phyloP scores from a whole-genome alignment of 2,888 invertebrate species.

The Cetonia aurata region DNA sequence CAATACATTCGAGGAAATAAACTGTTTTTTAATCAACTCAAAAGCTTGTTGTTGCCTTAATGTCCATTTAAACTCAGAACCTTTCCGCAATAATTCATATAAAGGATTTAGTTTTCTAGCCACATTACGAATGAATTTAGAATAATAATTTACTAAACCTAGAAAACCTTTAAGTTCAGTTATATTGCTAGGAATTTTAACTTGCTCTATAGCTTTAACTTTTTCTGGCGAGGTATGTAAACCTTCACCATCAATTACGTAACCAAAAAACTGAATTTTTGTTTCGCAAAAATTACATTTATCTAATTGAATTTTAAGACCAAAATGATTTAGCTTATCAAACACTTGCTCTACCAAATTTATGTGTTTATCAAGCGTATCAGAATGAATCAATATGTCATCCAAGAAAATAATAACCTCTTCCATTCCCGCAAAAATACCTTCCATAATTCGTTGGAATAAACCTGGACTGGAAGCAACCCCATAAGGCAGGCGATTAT shows the following conservation, averaged over 20 bases:
- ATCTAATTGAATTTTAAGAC: neutral
- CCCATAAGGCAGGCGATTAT: too few relatives aligned
- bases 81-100: conserved; percentile 41
- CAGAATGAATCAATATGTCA: too few relatives aligned
- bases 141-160: conserved; percentile 50
- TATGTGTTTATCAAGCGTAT: too few relatives aligned
- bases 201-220: conserved; percentile 46
- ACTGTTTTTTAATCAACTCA: conserved; percentile 35
- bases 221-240: too few relatives aligned
- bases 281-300: conserved; percentile 46
- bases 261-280: conserved; percentile 46
- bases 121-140: conserved; percentile 46
- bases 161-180: conserved; percentile 45
- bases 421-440: too few relatives aligned
- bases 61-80: conserved; percentile 9
- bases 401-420: too few relatives aligned
- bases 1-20: conserved; percentile 39
- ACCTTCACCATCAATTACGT: conserved; percentile 43
- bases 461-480: too few relatives aligned
- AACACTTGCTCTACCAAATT: too few relatives aligned
- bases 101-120: conserved; percentile 40
- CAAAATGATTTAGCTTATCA: too few relatives aligned
- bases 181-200: conserved; percentile 43
- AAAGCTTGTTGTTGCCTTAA: conserved; percentile 32
- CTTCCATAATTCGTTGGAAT: too few relatives aligned